Evolutionary conservation across 2,888 invertebrate genomes (phyloP).

Genomic region (Metalampra italica): DNA sequence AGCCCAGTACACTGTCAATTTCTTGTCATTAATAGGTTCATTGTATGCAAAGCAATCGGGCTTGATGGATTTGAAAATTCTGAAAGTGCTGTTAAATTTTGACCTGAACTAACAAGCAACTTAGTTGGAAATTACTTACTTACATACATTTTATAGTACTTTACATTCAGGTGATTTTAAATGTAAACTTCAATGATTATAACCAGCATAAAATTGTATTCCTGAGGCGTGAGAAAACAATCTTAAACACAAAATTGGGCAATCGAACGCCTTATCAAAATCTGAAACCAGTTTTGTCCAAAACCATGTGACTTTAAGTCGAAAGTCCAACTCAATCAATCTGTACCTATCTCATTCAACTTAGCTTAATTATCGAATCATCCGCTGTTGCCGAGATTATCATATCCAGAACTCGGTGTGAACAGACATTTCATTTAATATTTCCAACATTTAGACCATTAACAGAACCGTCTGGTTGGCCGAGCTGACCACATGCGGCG

Average conservation of each 20-base stretch:
- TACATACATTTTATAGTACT: too few relatives aligned
- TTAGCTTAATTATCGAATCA: constrained; percentile 28
- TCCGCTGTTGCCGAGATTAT: constrained; percentile 35
- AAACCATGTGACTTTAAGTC: background rate
- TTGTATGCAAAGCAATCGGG: constrained; percentile 7
- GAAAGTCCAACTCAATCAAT: background rate
- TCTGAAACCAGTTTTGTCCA: background rate
- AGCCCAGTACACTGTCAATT: constrained; percentile 14
- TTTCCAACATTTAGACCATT: constrained; percentile 3
- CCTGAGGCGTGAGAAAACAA: too few relatives aligned
- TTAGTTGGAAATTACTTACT: too few relatives aligned
- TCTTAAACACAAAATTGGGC: too few relatives aligned
- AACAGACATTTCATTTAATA: constrained; percentile 16
- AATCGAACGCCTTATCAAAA: background rate
- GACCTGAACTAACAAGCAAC: too few relatives aligned
- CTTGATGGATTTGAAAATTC: background rate
- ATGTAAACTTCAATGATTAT: too few relatives aligned
- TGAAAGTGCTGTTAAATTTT: too few relatives aligned
- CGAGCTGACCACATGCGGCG: constrained; percentile 22
- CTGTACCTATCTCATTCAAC: background rate
- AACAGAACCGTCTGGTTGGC: background rate
- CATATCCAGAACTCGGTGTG: constrained; percentile 20
- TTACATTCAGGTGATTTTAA: too few relatives aligned
- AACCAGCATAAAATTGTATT: too few relatives aligned
- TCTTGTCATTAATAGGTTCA: constrained; percentile 14